phyloP scores from a whole-genome alignment of 2,888 invertebrate species.

The Nephrotoma guestfalica region DNA sequence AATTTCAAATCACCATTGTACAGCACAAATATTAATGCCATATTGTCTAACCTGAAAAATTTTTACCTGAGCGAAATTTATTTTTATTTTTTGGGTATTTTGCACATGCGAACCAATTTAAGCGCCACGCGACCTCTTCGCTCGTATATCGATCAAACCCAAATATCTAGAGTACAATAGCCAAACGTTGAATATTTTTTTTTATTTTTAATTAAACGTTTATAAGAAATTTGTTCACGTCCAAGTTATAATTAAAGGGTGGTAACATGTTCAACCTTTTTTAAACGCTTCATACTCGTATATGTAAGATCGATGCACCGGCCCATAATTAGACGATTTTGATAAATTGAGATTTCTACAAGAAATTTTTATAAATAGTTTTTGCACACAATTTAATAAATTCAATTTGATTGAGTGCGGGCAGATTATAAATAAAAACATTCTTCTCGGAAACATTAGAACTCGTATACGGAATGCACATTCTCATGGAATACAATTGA shows the following conservation, averaged over 20 bases:
- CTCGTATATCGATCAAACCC: neutral
- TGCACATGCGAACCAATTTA: neutral
- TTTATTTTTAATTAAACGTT: neutral
- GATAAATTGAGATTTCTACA: neutral
- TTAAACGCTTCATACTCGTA: neutral
- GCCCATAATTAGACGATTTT: neutral
- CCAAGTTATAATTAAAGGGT: neutral
- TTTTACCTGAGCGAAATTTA: neutral
- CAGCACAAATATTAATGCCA: neutral
- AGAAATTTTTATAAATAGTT: neutral
- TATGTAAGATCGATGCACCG: neutral
- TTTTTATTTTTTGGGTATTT: neutral
- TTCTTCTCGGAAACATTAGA: neutral
- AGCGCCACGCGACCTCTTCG: neutral
- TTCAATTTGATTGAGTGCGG: neutral
- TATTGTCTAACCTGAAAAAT: neutral
- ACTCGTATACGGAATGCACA: neutral
- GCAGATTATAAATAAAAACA: neutral
- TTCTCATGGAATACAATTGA: neutral
- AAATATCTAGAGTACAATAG: neutral
- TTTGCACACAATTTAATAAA: neutral
- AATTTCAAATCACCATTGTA: neutral
- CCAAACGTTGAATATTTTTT: neutral
- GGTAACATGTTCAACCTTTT: neutral
- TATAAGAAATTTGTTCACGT: neutral